Conservation (phyloP, 2,888 invertebrate species). For the Lutraria lutraria region DNA sequence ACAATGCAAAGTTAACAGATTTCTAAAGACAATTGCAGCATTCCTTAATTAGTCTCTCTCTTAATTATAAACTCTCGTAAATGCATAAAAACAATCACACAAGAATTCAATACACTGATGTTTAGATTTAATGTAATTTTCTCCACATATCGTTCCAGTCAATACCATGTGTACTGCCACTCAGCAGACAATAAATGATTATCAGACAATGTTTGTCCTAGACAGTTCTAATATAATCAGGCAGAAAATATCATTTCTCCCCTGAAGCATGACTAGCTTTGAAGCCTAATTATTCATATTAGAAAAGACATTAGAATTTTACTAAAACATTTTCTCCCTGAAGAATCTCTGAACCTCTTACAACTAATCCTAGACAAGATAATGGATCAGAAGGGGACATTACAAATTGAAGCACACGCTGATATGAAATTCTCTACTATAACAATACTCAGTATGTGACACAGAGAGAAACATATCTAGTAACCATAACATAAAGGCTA, state of each 20-base stretch:
- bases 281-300: not conserved
- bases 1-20: too few relatives aligned
- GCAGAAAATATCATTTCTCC: not conserved
- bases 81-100: too few relatives aligned
- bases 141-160: not conserved
- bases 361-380: not conserved
- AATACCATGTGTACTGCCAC: not conserved
- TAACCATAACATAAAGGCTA: not conserved
- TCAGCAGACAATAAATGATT: not conserved
- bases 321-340: not conserved
- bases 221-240: not conserved
- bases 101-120: too few relatives aligned
- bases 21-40: too few relatives aligned
- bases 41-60: too few relatives aligned
- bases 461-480: not conserved
- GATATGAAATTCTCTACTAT: not conserved
- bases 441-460: not conserved
- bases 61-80: too few relatives aligned
- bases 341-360: not conserved
- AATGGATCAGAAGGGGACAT: not conserved
- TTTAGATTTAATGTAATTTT: too few relatives aligned
- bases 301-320: not conserved
- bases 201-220: not conserved
- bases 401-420: not conserved
- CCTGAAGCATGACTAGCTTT: not conserved